Evolutionary conservation across 2,113 vertebrate genomes (phyloP).

Genomic region (Scartelaos histophorus): DNA sequence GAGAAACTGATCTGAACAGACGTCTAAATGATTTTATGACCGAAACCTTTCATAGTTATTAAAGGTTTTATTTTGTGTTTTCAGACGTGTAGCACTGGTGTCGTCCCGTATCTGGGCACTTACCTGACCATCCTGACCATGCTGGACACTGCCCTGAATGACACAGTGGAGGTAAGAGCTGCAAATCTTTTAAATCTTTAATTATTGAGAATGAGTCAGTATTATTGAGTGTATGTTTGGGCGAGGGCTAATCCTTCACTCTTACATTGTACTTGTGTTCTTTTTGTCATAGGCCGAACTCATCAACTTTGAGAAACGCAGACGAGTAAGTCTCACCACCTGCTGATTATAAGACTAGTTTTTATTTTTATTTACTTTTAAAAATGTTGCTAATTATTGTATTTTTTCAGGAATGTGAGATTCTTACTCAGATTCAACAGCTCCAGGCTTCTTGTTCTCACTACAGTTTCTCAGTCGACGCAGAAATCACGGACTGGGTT

Average conservation of each 20-base stretch:
- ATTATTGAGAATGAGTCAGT: not conserved
- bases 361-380: not conserved
- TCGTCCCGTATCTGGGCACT: constrained; percentile 87
- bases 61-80: not conserved
- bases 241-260: not conserved
- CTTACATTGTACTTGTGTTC: constrained; percentile 3
- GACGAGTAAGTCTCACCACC: constrained; percentile 79
- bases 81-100: constrained; percentile 69
- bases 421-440: constrained; percentile 82
- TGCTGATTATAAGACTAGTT: constrained; percentile 19
- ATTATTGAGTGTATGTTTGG: not conserved
- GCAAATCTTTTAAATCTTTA: not conserved
- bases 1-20: not conserved
- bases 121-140: constrained; percentile 88
- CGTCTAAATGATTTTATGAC: not conserved
- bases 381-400: not conserved
- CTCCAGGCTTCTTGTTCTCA: constrained; percentile 81
- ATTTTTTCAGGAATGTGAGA: constrained; percentile 82
- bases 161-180: constrained; percentile 79
- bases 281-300: constrained; percentile 75
- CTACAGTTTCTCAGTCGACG: constrained; percentile 70
- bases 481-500: constrained; percentile 73
- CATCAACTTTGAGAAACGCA: constrained; percentile 90
- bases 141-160: constrained; percentile 87
- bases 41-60: not conserved